Base-by-base conservation (phyloP, 1,140 invertebrate genomes). In the Drosophila rhopaloa region DNA sequence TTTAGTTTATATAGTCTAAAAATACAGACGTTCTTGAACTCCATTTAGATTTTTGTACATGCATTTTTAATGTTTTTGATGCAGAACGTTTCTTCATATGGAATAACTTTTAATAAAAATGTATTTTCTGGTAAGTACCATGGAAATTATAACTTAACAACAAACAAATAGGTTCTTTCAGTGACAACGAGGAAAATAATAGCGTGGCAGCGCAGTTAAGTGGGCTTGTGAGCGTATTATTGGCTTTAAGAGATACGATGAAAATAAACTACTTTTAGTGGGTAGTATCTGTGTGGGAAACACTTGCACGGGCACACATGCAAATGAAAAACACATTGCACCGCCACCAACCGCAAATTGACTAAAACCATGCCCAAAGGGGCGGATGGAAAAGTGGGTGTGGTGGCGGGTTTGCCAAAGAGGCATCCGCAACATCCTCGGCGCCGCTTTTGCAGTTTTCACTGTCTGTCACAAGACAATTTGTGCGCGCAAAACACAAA, bases 381-480 rank as follows among this genome's bases (percentile, higher is more conserved):
- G 44, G 40, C 54, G n/a, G 29, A 13, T 24, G 50, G 44, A 5
- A 24, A 14, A 24, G 32, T 53, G 59, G 38, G 14, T 5, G 13
- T 62, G 62, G 62, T 54, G 61, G 48, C 29, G 62, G 48, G 50
- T 7, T 35, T 19, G 7, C 13, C 14, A 46, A 58, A 59, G 70
- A 48, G 48, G 58, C 40, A 55, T 53, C 63, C 67, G 67, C 67
- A 37, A 71, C 46, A 71, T 71, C 43, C 67, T 47, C 67, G 79
- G 71, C 79, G 83, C 83, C 83, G 76, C 57, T 89, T 73, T 71
- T 88, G 79, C 71, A 86, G 83, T 88, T 86, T 83, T 88, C 83
- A 80, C 84, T 89, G 84, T 89, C 84, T 89, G 84, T 89, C 84
- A 89, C 84, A 89, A 89, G 84, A 89, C 84, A 89, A 89, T 89